Base-by-base conservation (phyloP, 1,140 invertebrate species). In the Dendrolimus kikuchii region DNA sequence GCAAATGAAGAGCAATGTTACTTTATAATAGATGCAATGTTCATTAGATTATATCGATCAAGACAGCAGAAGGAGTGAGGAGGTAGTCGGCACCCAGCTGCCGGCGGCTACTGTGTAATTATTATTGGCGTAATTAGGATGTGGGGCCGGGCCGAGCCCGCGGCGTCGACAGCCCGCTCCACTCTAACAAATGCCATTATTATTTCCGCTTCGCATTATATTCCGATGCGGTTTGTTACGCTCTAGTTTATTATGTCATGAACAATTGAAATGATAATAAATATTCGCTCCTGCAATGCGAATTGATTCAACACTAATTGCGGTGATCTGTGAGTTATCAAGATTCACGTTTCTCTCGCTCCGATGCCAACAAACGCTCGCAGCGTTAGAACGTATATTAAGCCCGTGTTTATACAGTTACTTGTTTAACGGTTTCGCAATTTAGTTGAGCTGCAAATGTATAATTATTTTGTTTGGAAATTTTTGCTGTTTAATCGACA, bases 51-150 rank as follows among this genome's bases (percentile, higher is more conserved):
- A 66, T 23, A 23, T 64, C 62, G 58, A 77, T 53, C 59, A 70
- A 67, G 77, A 69, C 55, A 57, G 62, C 70, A 76, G 68, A 64
- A 61, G 61, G 49, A 56, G 64, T 52, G 64, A 68, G 68, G 71
- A 73, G 68, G 63, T 71, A 51, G 57, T 45, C 45, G 23, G 51
- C 44, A 51, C 38, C 40, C 70, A 69, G 72, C 68, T 71, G 72
- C 70, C 68, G 66, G 54, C 64, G 65, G 68, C 74, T 81, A 75
- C 74, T 73, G 77, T 75, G 68, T 80, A 86, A 84, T 84, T 83
- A 85, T 82, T 81, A 81, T 81, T 77, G 77, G 74, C 73, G 70
- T 82, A 86, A 86, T 86, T 84, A 84, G 81, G 77, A 84, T 84
- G 77, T 77, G 81, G 72, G 74, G 58, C 66, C 67, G 76, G 65